These are phyloP conservation scores for Cassiopea andromeda DNA, from an alignment of 30 jellyfish, hydroid and myxozoan species.

Conservation along the genomic window DNA sequence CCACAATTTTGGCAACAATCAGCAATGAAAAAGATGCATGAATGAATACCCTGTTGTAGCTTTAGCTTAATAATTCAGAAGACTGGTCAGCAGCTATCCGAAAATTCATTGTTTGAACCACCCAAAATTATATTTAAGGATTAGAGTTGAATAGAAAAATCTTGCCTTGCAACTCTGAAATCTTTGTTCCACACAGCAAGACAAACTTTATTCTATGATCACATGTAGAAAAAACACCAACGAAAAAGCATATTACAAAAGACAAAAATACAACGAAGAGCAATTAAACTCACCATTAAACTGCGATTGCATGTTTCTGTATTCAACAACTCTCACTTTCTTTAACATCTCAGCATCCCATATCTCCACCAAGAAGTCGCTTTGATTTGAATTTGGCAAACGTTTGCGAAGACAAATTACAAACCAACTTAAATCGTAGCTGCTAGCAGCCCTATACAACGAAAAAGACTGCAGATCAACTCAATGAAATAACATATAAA, in stretches of 20 bases:
- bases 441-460: conserved; percentile 10
- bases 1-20: too few species aligned
- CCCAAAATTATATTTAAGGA: too few species aligned
- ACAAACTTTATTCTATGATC: too few species aligned
- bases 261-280: neutral
- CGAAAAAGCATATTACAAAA: neutral
- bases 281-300: conserved; percentile 48
- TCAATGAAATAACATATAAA: too few species aligned
- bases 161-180: too few species aligned
- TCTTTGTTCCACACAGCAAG: too few species aligned
- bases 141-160: too few species aligned
- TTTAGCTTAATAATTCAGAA: too few species aligned
- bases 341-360: conserved; percentile 28
- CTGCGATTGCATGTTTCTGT: conserved; percentile 8
- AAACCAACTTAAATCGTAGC: conserved; percentile 3
- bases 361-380: conserved; percentile 18
- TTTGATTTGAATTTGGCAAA: neutral
- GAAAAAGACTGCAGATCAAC: neutral
- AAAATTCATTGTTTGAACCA: too few species aligned
- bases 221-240: neutral
- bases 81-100: too few species aligned
- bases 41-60: too few species aligned
- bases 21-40: too few species aligned
- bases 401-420: conserved; percentile 4
- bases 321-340: neutral